Conservation (phyloP, 1,140 invertebrate genomes). For the Atta cephalotes region DNA sequence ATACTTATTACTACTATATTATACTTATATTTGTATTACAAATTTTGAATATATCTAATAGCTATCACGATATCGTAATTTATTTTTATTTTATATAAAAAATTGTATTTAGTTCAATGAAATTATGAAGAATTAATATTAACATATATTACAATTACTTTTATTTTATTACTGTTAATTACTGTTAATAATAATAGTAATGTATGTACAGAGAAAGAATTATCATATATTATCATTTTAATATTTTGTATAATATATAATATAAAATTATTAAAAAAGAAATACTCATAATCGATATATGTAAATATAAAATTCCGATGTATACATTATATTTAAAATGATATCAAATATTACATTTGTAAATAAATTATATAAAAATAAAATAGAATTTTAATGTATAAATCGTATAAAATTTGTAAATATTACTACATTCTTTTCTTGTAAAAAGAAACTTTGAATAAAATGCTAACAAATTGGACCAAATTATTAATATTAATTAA, state of each 20-base stretch:
- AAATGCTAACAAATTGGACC: neutral
- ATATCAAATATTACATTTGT: neutral
- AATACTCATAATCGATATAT: neutral
- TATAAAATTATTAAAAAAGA: neutral
- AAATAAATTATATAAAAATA: neutral
- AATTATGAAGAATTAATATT: neutral
- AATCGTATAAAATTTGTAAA: neutral
- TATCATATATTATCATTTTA: neutral
- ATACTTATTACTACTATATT: too few relatives aligned
- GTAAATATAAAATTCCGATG: neutral
- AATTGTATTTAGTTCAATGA: neutral
- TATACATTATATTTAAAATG: neutral
- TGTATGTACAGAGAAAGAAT: neutral
- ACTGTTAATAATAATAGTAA: neutral
- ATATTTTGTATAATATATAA: neutral
- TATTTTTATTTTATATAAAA: neutral
- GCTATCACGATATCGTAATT: neutral
- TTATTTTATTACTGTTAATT: too few relatives aligned
- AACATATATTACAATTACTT: neutral
- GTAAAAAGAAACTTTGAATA: neutral
- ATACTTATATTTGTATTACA: too few relatives aligned
- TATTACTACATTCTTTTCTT: neutral
- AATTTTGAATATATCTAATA: too few relatives aligned
- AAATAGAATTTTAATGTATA: neutral
- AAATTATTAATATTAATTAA: constrained; percentile 4